phyloP scores from a whole-genome alignment of 2,113 vertebrate genomes.

The Protobothrops mucrosquamatus region DNA sequence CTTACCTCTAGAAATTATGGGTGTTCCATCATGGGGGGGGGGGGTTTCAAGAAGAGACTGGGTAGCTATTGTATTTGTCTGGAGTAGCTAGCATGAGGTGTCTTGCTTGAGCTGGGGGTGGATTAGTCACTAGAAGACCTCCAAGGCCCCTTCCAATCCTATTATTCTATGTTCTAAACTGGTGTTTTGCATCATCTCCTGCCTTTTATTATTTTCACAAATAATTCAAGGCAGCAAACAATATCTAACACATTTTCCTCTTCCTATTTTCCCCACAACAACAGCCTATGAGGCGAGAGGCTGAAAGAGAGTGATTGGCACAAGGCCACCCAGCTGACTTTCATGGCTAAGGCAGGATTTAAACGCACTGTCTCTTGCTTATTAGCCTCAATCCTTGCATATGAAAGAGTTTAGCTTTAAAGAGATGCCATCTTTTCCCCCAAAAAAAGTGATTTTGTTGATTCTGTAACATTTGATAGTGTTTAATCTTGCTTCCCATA shows the following conservation, averaged over 20 bases:
- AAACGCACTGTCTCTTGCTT: background rate
- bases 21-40: background rate
- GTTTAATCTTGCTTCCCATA: background rate
- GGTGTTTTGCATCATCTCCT: background rate
- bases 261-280: background rate
- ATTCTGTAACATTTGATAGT: background rate
- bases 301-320: background rate
- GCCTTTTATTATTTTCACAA: background rate
- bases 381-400: background rate
- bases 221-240: background rate
- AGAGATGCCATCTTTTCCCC: background rate
- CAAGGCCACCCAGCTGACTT: background rate
- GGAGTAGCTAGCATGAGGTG: background rate
- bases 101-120: background rate
- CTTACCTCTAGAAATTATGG: background rate
- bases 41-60: background rate
- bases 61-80: background rate
- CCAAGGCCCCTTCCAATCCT: background rate
- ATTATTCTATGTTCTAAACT: background rate
- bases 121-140: background rate
- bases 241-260: background rate
- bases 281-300: background rate
- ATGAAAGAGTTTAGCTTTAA: background rate
- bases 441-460: background rate
- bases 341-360: background rate